Conservation (phyloP, 1,140 invertebrate genomes). For the Camponotus pennsylvanicus region DNA sequence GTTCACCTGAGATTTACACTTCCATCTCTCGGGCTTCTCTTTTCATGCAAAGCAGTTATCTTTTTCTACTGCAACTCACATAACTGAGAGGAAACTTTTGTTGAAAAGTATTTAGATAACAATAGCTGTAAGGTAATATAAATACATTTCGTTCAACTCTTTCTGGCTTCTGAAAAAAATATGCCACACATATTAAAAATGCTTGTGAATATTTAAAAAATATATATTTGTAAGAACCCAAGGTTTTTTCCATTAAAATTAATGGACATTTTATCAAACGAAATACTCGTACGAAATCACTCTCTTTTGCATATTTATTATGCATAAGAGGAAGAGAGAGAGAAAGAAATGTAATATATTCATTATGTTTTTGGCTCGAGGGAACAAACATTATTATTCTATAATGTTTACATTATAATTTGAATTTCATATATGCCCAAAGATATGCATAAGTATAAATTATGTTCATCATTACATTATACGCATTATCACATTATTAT, state of each 20-base stretch:
- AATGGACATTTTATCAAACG: neutral
- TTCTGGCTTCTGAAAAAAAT: neutral
- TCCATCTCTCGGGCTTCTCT: slow-evolving; percentile 19
- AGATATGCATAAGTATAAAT: neutral
- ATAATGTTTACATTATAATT: slow-evolving; percentile 6
- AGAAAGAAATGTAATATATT: neutral
- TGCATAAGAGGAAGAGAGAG: neutral
- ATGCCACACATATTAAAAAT: neutral
- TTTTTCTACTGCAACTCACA: slow-evolving; percentile 11
- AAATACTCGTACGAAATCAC: neutral
- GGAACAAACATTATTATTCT: slow-evolving; percentile 9
- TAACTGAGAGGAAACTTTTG: neutral
- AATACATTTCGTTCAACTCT: neutral
- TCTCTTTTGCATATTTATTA: neutral
- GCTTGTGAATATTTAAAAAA: neutral
- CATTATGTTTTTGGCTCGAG: neutral
- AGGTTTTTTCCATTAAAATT: slow-evolving; percentile 12
- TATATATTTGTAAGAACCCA: too few species aligned
- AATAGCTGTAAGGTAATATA: neutral
- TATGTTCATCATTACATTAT: neutral
- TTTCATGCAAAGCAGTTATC: slow-evolving; percentile 25
- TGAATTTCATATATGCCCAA: neutral
- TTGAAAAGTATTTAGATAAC: slow-evolving; percentile 5
- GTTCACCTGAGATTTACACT: slow-evolving; percentile 46
- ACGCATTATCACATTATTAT: slow-evolving; percentile 2